phyloP scores from a whole-genome alignment of 2,797 vertebrate genomes.

The Sebastiscus tertius region DNA sequence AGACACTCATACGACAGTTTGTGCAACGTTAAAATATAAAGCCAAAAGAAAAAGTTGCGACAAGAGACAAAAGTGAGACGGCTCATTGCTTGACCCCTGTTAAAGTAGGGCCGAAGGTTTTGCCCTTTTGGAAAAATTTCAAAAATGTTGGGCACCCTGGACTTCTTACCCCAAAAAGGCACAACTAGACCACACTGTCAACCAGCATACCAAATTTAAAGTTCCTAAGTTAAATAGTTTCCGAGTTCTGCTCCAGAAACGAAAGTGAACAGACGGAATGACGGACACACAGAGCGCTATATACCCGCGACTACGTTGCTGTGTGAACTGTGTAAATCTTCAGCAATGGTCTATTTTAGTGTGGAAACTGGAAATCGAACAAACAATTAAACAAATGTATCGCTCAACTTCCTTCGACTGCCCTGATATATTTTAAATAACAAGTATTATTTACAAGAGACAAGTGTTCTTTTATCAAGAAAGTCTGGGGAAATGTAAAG shows the following conservation, averaged over 20 bases:
- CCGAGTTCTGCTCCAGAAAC: too few relatives aligned
- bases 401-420: background rate
- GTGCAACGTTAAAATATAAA: background rate
- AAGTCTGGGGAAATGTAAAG: background rate
- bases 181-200: too few relatives aligned
- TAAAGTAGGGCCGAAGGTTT: too few relatives aligned
- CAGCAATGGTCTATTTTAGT: background rate
- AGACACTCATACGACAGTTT: background rate
- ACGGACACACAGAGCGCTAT: too few relatives aligned
- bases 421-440: background rate
- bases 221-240: too few relatives aligned
- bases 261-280: too few relatives aligned
- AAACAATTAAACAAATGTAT: background rate
- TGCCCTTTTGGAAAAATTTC: too few relatives aligned
- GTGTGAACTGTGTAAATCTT: background rate
- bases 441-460: background rate
- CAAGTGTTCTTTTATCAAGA: background rate
- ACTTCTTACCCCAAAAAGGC: too few relatives aligned
- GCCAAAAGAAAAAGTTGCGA: background rate
- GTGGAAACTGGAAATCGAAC: background rate
- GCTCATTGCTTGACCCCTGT: too few relatives aligned
- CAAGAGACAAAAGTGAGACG: background rate
- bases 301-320: too few relatives aligned
- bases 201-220: too few relatives aligned
- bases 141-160: too few relatives aligned